Percentiles rank a stretch among this genome's conserved stretches.
phyloP scores from a whole-genome alignment of 2,888 invertebrate species.

The Polymixis lichenea region DNA sequence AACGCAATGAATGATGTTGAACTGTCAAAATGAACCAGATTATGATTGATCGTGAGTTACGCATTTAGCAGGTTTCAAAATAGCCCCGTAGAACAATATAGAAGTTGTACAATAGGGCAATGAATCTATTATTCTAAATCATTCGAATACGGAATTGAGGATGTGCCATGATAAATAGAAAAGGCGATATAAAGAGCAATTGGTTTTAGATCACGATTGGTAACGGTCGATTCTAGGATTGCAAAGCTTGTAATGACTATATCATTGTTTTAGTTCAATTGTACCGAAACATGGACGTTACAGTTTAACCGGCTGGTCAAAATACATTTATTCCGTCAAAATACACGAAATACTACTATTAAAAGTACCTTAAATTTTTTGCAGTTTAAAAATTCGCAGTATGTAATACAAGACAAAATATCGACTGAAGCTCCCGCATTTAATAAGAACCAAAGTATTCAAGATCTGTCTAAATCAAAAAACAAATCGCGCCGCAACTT shows the following conservation, averaged over 20 bases:
- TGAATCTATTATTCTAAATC: not conserved
- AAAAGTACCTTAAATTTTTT: not conserved
- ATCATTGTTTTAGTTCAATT: not conserved
- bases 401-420: constrained; percentile 4
- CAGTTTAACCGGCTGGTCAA: too few species aligned
- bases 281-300: not conserved
- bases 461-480: constrained; percentile 2
- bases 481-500: constrained; percentile 40
- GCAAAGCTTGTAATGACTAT: not conserved
- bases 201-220: not conserved
- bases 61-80: not conserved
- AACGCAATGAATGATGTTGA: too few species aligned
- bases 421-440: not conserved
- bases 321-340: not conserved
- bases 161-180: not conserved
- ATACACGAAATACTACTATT: too few species aligned
- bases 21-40: too few species aligned
- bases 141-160: not conserved
- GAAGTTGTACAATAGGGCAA: not conserved
- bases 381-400: constrained; percentile 11
- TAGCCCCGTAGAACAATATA: not conserved
- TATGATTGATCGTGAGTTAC: too few species aligned
- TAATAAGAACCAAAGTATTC: constrained; percentile 16
- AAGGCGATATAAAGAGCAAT: not conserved
- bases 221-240: not conserved